A percentile compares a stretch with the other conserved stretches of the same genome.
Conservation (phyloP, 2,797 vertebrate genomes). For the Sitta carolinensis region DNA sequence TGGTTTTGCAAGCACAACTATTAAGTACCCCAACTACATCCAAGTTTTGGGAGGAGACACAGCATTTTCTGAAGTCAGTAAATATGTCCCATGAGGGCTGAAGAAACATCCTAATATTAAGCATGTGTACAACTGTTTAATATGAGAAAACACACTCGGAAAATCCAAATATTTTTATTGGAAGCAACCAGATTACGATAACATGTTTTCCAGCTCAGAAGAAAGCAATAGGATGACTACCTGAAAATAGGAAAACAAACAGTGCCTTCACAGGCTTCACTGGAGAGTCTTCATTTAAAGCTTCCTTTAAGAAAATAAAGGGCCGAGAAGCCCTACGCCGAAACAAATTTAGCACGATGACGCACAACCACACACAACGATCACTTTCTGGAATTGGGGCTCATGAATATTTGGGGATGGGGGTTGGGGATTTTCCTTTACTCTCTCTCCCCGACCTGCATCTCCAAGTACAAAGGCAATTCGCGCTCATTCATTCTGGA, state of each 20-base stretch:
- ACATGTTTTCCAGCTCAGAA: constrained; percentile 7
- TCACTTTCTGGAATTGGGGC: not conserved
- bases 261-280: not conserved
- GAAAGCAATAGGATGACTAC: constrained; percentile 1
- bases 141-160: constrained; percentile 23
- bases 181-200: not conserved
- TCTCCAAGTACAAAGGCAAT: not conserved
- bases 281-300: not conserved
- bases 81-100: constrained; percentile 16
- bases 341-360: not conserved
- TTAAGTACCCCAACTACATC: not conserved
- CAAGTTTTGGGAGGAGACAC: constrained; percentile 11
- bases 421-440: not conserved
- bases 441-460: not conserved
- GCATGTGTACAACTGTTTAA: constrained; percentile 5
- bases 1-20: constrained; percentile 46
- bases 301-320: not conserved
- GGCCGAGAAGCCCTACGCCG: not conserved
- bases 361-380: not conserved
- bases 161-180: constrained; percentile 56
- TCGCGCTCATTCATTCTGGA: not conserved
- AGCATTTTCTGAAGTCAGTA: constrained; percentile 39
- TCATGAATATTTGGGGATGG: not conserved
- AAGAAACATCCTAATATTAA: constrained; percentile 34
- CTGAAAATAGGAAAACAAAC: constrained; percentile 24